Conservation (phyloP, 1,140 invertebrate genomes). For the Marisa cornuarietis region DNA sequence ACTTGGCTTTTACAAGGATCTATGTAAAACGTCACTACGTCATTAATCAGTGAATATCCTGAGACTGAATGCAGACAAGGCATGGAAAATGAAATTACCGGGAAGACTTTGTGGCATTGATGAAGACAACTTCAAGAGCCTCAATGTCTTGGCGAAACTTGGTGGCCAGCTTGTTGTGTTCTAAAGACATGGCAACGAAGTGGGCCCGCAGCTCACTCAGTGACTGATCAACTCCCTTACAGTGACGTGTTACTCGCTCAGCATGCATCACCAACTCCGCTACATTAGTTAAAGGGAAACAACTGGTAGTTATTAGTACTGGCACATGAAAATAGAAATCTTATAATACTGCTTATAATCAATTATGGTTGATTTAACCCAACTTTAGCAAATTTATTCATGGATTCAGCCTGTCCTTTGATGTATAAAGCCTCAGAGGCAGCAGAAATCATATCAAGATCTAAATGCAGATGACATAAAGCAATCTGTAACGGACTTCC, state of each 20-base stretch:
- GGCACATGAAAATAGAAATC: no score
- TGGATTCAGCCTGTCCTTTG: no score
- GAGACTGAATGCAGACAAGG: neutral
- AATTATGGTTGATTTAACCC: no score
- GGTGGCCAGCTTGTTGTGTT: constrained; percentile 59
- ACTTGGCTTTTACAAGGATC: no score
- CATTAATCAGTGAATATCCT: neutral
- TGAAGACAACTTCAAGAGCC: constrained; percentile 60
- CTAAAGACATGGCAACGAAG: constrained; percentile 54
- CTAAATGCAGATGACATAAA: no score
- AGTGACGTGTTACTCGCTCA: constrained; percentile 62
- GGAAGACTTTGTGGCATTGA: constrained; percentile 65
- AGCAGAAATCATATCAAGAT: no score
- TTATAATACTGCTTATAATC: no score
- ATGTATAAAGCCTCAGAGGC: no score
- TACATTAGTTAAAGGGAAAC: constrained; percentile 22
- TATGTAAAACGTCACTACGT: no score
- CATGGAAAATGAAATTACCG: constrained; percentile 44
- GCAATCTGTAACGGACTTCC: no score
- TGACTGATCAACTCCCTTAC: constrained; percentile 60
- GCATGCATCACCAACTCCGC: constrained; percentile 65
- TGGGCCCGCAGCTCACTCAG: constrained; percentile 53
- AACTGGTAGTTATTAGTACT: no score
- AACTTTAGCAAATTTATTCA: no score
- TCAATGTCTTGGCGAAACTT: constrained; percentile 61